Evolutionary conservation across 1,140 invertebrate genomes (phyloP).

Genomic region (Zelostemma sp.): DNA sequence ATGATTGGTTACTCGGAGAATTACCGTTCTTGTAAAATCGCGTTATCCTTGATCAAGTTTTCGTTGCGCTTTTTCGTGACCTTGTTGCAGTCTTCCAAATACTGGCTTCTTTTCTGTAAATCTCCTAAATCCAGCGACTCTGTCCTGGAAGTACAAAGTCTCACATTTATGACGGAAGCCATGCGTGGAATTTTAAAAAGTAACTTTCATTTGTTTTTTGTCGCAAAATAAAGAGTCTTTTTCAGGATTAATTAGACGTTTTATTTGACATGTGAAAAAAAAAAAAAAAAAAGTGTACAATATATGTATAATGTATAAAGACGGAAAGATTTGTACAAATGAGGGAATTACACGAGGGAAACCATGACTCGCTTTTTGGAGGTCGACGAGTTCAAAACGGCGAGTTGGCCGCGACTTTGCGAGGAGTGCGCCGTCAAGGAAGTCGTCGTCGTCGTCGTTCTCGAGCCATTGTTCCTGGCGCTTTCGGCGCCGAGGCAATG

Average conservation of each 20-base stretch:
- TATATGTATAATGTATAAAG: too few relatives aligned
- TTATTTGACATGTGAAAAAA: neutral
- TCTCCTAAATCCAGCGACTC: conserved; percentile 12
- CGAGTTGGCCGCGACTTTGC: conserved; percentile 58
- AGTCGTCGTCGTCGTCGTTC: conserved; percentile 60
- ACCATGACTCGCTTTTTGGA: conserved; percentile 65
- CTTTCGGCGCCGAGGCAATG: conserved; percentile 61
- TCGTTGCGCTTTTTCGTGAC: conserved; percentile 42
- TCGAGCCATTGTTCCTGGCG: conserved; percentile 42
- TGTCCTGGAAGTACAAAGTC: conserved; percentile 12
- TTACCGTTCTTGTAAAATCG: conserved; percentile 48
- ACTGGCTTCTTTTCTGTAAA: conserved; percentile 9
- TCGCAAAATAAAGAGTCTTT: neutral
- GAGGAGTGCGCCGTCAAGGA: conserved; percentile 66
- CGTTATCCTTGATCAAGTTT: conserved; percentile 49
- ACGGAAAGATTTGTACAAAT: too few relatives aligned
- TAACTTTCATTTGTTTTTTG: neutral
- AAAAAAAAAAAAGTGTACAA: too few relatives aligned
- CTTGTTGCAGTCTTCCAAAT: conserved; percentile 49
- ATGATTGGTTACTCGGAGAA: neutral
- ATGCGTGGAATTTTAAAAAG: conserved; percentile 1
- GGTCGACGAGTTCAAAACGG: conserved; percentile 55
- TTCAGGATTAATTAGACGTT: neutral
- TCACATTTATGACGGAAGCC: conserved; percentile 24
- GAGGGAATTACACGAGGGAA: conserved; percentile 64